Percentiles rank a stretch among this genome's conserved stretches.
phyloP scores from a whole-genome alignment of 2,797 vertebrate genomes.

The Falco columbarius region DNA sequence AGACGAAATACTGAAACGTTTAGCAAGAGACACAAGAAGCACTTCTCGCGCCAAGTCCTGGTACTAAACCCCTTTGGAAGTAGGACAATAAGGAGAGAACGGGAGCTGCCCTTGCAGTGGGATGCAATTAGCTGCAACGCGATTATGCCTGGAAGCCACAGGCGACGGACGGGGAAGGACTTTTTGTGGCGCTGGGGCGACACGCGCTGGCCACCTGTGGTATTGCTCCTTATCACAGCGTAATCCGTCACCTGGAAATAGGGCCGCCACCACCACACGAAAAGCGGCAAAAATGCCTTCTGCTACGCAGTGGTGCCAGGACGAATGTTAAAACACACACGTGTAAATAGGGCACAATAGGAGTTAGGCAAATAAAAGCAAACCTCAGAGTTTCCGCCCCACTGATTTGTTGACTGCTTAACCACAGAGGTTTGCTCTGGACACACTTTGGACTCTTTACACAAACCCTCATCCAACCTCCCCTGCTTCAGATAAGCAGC shows the following conservation, averaged over 20 bases:
- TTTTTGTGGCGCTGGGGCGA: constrained; percentile 30
- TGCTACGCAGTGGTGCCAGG: background rate
- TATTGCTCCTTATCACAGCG: background rate
- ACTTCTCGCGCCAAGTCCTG: background rate
- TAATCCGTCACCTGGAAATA: background rate
- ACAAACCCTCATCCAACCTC: background rate
- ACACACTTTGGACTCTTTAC: background rate
- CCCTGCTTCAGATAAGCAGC: background rate
- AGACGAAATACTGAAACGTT: background rate
- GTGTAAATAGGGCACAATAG: background rate
- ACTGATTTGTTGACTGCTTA: background rate
- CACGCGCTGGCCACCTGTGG: constrained; percentile 38
- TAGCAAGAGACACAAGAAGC: background rate
- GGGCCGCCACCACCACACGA: too few species aligned
- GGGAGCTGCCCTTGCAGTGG: background rate
- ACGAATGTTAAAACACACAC: background rate
- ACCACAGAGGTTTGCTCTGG: background rate
- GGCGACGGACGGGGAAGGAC: too few species aligned
- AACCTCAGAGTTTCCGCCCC: background rate
- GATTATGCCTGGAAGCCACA: fast-evolving
- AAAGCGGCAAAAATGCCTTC: background rate
- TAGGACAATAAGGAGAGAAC: fast-evolving
- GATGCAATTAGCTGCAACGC: fast-evolving
- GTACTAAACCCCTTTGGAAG: background rate
- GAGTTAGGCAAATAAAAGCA: background rate